Percentiles rank a stretch among this genome's conserved stretches.
phyloP scores from a whole-genome alignment of 1,140 invertebrate species.

The Macrotrachela quadricornifera region DNA sequence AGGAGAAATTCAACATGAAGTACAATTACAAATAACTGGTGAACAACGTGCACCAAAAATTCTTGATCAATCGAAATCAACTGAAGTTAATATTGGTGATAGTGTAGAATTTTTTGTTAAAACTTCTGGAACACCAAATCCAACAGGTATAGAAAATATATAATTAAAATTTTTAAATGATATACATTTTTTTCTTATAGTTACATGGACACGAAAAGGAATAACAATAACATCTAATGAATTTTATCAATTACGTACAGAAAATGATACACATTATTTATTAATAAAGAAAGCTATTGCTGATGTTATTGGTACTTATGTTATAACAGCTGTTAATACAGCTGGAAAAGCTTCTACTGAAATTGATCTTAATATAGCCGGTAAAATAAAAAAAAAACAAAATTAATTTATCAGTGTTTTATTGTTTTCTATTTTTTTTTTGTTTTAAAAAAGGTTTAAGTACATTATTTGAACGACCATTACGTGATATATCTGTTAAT shows the following conservation, averaged over 20 bases:
- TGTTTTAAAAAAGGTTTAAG: no score
- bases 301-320: background rate
- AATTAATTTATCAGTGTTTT: no score
- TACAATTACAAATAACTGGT: slow-evolving; percentile 25
- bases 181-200: no score
- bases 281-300: background rate
- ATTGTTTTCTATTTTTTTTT: no score
- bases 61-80: slow-evolving; percentile 34
- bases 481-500: slow-evolving; percentile 1
- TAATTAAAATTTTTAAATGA: no score
- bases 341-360: background rate
- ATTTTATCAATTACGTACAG: background rate
- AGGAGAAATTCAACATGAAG: slow-evolving; percentile 22
- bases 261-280: slow-evolving; percentile 24
- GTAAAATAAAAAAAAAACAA: slow-evolving; percentile 1
- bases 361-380: background rate
- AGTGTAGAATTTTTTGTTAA: slow-evolving; percentile 78
- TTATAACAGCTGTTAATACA: background rate
- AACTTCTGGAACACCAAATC: slow-evolving; percentile 34
- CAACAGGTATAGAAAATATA: no score
- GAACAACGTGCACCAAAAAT: slow-evolving; percentile 56
- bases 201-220: no score
- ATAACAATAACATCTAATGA: no score
- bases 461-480: background rate
- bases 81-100: slow-evolving; percentile 70